These are phyloP conservation scores for Mechanitis mazaeus DNA, from an alignment of 2,888 invertebrate species.

Conservation along the genomic window DNA sequence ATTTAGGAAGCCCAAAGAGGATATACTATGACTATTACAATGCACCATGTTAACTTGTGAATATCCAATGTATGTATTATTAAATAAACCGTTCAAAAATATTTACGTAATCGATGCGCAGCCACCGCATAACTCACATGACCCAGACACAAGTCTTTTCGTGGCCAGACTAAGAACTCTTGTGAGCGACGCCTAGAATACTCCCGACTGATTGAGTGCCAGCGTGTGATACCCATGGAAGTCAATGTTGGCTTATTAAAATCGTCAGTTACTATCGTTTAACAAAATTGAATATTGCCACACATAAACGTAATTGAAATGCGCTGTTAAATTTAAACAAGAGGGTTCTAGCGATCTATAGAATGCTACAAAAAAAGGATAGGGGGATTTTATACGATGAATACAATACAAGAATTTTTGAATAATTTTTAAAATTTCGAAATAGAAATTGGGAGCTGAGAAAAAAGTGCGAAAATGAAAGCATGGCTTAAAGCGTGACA, in stretches of 20 bases:
- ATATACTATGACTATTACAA: background rate
- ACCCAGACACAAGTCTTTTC: conserved; percentile 14
- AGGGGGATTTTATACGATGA: background rate
- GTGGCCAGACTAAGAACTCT: conserved; percentile 19
- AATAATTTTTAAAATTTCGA: background rate
- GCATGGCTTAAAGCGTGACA: conserved; percentile 12
- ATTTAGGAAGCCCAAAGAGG: conserved; percentile 8
- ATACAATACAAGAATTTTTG: background rate
- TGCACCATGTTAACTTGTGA: too few relatives aligned
- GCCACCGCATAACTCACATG: conserved; percentile 6
- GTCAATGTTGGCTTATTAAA: conserved; percentile 17
- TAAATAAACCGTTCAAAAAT: too few relatives aligned
- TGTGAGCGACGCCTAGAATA: conserved; percentile 15
- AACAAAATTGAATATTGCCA: conserved; percentile 17
- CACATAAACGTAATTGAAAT: conserved; percentile 21
- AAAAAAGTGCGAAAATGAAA: conserved; percentile 11
- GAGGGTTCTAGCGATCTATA: conserved; percentile 15
- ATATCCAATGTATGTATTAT: too few relatives aligned
- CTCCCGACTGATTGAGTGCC: conserved; percentile 14
- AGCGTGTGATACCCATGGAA: conserved; percentile 15
- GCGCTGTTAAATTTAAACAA: conserved; percentile 15
- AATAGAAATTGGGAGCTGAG: background rate
- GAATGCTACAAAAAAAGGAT: conserved; percentile 19
- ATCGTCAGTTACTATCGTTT: conserved; percentile 9
- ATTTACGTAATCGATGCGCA: too few relatives aligned